phyloP scores from a whole-genome alignment of 1,140 invertebrate species.

The Drosophila orena region DNA sequence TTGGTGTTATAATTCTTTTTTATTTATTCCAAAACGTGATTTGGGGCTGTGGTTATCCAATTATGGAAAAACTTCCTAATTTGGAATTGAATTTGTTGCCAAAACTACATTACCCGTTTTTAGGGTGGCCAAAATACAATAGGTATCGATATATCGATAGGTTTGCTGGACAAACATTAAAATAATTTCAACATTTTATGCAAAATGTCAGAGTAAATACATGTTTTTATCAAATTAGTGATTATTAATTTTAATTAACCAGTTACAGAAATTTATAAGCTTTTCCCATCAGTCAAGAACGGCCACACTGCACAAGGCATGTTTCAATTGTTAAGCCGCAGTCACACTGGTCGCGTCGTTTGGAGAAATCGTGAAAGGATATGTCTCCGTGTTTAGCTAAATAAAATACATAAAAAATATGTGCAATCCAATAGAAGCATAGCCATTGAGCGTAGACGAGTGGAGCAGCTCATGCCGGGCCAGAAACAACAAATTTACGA shows the following conservation, averaged over 20 bases:
- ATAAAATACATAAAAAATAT: slow-evolving; percentile 10
- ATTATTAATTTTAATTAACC: too few species aligned
- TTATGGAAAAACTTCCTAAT: neutral
- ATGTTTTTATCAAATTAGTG: too few species aligned
- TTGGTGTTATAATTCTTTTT: too few species aligned
- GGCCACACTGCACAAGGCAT: neutral
- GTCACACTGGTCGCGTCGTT: slow-evolving; percentile 9
- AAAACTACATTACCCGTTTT: neutral
- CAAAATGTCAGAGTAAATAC: neutral
- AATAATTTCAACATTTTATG: too few species aligned
- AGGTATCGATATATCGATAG: neutral
- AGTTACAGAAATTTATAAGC: neutral
- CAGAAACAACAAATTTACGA: slow-evolving; percentile 23
- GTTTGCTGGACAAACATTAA: neutral
- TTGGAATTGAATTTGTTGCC: neutral
- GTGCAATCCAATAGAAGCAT: slow-evolving; percentile 2
- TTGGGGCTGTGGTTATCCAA: neutral
- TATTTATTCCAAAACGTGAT: too few species aligned
- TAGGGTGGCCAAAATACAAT: neutral
- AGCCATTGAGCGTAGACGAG: neutral
- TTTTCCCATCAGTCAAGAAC: neutral
- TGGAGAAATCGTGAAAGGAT: slow-evolving; percentile 9
- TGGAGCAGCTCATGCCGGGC: neutral
- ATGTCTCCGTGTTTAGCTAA: neutral
- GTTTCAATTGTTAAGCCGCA: neutral